phyloP scores from a whole-genome alignment of 2,797 vertebrate species.

The Hozukius guyotensis region DNA sequence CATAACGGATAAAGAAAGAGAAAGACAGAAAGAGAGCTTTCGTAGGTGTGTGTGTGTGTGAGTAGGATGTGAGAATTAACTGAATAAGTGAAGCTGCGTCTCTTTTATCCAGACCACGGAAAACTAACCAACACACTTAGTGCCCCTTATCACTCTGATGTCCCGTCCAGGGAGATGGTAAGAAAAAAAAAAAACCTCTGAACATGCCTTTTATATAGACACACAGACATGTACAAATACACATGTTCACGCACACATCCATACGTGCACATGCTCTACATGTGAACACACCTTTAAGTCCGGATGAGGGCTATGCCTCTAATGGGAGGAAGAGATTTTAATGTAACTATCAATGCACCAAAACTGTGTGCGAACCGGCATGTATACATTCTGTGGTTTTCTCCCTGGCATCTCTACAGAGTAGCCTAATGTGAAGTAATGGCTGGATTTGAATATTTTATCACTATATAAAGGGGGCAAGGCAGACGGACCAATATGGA shows the following conservation, averaged over 20 bases:
- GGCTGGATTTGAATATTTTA: constrained; percentile 91
- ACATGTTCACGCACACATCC: constrained; percentile 41
- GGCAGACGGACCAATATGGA: constrained; percentile 85
- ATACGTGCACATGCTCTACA: constrained; percentile 50
- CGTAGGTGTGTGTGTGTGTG: background rate
- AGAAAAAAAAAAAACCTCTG: constrained; percentile 19
- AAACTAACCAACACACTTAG: constrained; percentile 51
- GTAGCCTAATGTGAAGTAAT: constrained; percentile 88
- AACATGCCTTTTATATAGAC: constrained; percentile 52
- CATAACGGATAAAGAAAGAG: constrained; percentile 35
- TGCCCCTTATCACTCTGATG: constrained; percentile 41
- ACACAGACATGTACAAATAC: constrained; percentile 47
- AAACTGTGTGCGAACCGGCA: constrained; percentile 79
- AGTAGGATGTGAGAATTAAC: constrained; percentile 40
- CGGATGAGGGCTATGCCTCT: constrained; percentile 77
- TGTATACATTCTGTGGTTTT: constrained; percentile 89
- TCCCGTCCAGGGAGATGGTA: constrained; percentile 46
- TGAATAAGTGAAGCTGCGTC: constrained; percentile 28
- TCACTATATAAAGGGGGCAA: constrained; percentile 87
- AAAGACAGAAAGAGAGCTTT: constrained; percentile 1
- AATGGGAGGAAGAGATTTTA: constrained; percentile 86
- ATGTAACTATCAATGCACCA: constrained; percentile 85
- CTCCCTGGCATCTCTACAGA: constrained; percentile 83
- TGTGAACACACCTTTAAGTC: constrained; percentile 77
- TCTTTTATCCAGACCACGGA: constrained; percentile 21